These are phyloP conservation scores for Petrocephalus schoutedeni DNA, from an alignment of 2,797 vertebrate genomes.

Conservation along the genomic window DNA sequence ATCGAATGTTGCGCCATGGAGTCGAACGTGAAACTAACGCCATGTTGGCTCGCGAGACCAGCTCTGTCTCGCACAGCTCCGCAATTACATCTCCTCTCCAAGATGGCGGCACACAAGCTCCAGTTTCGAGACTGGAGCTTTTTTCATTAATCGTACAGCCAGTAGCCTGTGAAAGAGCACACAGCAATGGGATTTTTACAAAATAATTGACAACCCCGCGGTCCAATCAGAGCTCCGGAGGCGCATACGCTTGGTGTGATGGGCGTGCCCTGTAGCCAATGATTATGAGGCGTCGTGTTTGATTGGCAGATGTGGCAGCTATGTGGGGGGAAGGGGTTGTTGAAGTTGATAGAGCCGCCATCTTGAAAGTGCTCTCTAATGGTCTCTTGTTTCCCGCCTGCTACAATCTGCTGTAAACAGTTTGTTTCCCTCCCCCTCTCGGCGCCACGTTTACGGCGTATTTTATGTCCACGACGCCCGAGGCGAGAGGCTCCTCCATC, in stretches of 20 bases:
- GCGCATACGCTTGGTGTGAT: slow-evolving; percentile 17
- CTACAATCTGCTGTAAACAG: slow-evolving; percentile 61
- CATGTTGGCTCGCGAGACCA: slow-evolving; percentile 19
- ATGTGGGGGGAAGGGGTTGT: slow-evolving; percentile 66
- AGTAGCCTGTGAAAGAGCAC: not conserved
- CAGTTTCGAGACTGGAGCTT: slow-evolving; percentile 14
- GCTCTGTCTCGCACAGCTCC: not conserved
- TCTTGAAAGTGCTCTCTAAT: slow-evolving; percentile 69
- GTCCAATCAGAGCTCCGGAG: slow-evolving; percentile 1
- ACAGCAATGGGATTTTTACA: not conserved
- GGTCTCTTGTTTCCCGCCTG: slow-evolving; percentile 65
- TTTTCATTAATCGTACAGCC: not conserved
- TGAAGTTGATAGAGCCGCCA: slow-evolving; percentile 70
- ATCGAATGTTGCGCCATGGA: not conserved
- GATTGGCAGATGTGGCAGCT: slow-evolving; percentile 50
- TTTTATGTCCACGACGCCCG: slow-evolving; percentile 36
- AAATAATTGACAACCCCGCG: not conserved
- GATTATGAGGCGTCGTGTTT: slow-evolving; percentile 18
- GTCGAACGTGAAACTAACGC: not conserved
- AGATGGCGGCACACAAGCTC: not conserved
- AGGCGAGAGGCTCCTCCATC: slow-evolving; percentile 46
- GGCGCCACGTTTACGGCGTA: slow-evolving; percentile 21
- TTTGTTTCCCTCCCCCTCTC: slow-evolving; percentile 37
- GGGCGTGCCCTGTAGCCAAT: slow-evolving; percentile 49
- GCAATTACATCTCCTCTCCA: not conserved